Evolutionary conservation across 2,113 vertebrate species (phyloP).

Genomic region (human): GRCh38 chr3:64899501-64900000

Average conservation of each 20-base stretch:
- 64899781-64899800: too few relatives aligned
- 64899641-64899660: neutral
- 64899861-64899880: neutral
- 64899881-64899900: neutral
- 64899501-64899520: neutral
- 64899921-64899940: neutral
- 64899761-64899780: neutral
- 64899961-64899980: neutral
- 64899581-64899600: neutral
- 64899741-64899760: neutral
- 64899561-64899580: neutral
- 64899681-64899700: neutral
- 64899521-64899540: neutral
- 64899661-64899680: neutral
- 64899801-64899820: too few relatives aligned
- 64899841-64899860: neutral
- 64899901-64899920: neutral
- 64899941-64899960: neutral
- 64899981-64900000: neutral
- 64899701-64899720: neutral
- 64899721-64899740: neutral
- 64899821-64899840: neutral
- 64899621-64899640: neutral
- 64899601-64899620: neutral
- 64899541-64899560: neutral